Percentiles rank a stretch among this genome's conserved stretches.
These are phyloP conservation scores for Hetaerina americana DNA, from an alignment of 1,140 invertebrate genomes.

Conservation along the genomic window DNA sequence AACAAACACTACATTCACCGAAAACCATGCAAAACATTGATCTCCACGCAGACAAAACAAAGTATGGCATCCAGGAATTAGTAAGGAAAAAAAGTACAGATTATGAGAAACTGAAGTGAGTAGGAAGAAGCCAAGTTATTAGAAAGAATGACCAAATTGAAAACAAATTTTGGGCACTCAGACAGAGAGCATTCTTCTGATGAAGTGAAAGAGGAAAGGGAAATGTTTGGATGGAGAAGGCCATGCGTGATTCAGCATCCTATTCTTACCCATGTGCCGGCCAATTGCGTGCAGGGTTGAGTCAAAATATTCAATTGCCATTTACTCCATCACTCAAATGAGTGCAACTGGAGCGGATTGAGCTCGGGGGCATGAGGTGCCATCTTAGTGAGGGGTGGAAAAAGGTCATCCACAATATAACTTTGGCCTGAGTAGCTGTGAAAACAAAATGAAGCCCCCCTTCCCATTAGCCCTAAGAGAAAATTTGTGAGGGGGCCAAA, in stretches of 20 bases:
- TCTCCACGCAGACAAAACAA: too few relatives aligned
- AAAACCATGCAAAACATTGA: too few relatives aligned
- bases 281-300: neutral
- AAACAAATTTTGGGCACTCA: too few relatives aligned
- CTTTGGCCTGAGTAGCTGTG: constrained; percentile 80
- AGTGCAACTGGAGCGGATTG: neutral
- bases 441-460: constrained; percentile 35
- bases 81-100: too few relatives aligned
- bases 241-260: neutral
- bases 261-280: neutral
- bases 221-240: neutral
- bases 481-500: too few relatives aligned
- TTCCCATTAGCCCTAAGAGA: neutral
- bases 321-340: neutral
- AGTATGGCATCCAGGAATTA: too few relatives aligned
- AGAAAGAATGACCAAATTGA: too few relatives aligned
- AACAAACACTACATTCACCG: too few relatives aligned
- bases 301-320: neutral
- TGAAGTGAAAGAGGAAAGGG: neutral
- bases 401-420: constrained; percentile 80
- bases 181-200: too few relatives aligned
- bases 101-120: too few relatives aligned
- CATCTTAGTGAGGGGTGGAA: constrained; percentile 43
- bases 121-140: too few relatives aligned
- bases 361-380: neutral